Conservation (phyloP, 2,113 vertebrate genomes). For the Chaetura pelagica region DNA sequence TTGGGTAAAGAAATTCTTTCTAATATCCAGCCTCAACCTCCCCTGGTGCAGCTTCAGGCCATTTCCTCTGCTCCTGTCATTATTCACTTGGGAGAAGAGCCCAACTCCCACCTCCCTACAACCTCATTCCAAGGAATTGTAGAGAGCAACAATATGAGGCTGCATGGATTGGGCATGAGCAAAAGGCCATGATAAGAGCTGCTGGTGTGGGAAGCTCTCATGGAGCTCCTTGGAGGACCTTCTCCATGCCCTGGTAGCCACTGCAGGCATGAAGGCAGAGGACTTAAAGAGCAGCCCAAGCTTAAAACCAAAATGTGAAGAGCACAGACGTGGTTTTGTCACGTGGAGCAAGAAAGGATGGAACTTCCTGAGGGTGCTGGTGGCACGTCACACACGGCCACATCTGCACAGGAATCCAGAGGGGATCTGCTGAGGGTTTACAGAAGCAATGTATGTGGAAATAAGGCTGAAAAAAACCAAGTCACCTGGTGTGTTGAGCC, state of each 20-base stretch:
- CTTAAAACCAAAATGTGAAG: rapidly evolving
- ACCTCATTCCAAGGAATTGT: no score
- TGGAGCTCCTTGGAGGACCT: background rate
- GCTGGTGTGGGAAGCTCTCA: rapidly evolving
- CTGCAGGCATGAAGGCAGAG: rapidly evolving
- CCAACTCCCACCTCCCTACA: no score
- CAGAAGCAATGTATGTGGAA: constrained; percentile 37
- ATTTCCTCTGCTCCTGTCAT: no score
- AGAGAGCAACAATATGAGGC: no score
- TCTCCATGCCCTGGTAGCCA: background rate
- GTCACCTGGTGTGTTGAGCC: background rate
- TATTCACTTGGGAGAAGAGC: no score
- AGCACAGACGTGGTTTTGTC: rapidly evolving
- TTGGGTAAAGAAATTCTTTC: no score
- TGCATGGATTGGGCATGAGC: rapidly evolving
- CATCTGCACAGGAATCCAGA: background rate
- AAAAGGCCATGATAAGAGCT: rapidly evolving
- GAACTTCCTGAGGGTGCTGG: background rate
- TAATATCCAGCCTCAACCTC: no score
- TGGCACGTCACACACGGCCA: rapidly evolving
- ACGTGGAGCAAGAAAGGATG: rapidly evolving
- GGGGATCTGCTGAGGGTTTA: background rate
- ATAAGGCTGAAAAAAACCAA: background rate
- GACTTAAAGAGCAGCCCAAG: rapidly evolving
- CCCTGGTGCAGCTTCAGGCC: no score